Percentiles rank a stretch among this genome's conserved stretches.
These are phyloP conservation scores for Hoplodrina blanda DNA, from an alignment of 2,888 invertebrate genomes.

Conservation along the genomic window DNA sequence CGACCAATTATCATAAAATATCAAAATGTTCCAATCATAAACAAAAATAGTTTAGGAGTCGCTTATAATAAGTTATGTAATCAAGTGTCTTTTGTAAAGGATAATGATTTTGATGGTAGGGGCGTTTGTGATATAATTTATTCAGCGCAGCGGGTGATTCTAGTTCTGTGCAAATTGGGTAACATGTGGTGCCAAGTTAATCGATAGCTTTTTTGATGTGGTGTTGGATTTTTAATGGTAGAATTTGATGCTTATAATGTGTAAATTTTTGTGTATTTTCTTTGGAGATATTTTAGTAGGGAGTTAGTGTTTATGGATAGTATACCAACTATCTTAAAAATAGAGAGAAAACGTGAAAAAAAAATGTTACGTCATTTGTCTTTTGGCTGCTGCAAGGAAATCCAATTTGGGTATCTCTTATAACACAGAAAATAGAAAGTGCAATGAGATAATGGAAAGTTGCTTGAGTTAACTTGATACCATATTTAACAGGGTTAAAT, in stretches of 20 bases:
- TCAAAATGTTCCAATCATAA: conserved; percentile 66
- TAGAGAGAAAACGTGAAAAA: too few species aligned
- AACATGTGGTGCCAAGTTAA: conserved; percentile 83
- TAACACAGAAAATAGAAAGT: too few species aligned
- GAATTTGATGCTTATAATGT: background rate
- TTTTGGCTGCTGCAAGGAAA: background rate
- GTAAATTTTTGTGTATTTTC: too few species aligned
- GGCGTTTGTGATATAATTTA: conserved; percentile 84
- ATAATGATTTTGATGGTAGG: conserved; percentile 81
- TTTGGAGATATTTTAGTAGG: background rate
- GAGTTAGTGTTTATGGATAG: background rate
- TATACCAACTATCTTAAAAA: background rate
- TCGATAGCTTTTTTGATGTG: conserved; percentile 70
- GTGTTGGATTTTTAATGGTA: conserved; percentile 29
- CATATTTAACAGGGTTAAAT: background rate
- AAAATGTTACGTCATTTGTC: too few species aligned
- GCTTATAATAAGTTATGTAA: conserved; percentile 80
- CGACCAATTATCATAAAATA: conserved; percentile 78
- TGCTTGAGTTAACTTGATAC: background rate
- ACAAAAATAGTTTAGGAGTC: conserved; percentile 70
- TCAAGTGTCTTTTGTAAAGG: conserved; percentile 84
- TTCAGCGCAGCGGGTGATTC: conserved; percentile 86
- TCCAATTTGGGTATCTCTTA: background rate
- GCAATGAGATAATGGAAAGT: background rate
- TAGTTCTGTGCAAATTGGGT: conserved; percentile 84